Percentiles rank a stretch among this genome's conserved stretches.
These are phyloP conservation scores for Athalia cordata DNA, from an alignment of 2,888 invertebrate genomes.

Conservation along the genomic window DNA sequence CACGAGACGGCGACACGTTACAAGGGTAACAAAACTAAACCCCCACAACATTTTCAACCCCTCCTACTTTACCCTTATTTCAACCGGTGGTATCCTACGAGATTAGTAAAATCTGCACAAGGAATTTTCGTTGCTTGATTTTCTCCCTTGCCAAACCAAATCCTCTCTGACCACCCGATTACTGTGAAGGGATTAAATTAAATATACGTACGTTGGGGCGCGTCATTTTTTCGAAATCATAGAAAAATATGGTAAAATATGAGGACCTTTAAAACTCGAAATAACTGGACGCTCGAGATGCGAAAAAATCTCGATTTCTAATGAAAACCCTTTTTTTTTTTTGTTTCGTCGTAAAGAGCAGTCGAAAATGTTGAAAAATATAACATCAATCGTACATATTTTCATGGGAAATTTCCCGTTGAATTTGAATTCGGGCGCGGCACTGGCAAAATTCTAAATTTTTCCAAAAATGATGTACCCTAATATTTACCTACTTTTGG, in stretches of 20 bases:
- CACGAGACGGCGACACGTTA: conserved; percentile 57
- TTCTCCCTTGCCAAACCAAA: not conserved
- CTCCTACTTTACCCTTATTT: conserved; percentile 22
- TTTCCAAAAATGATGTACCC: too few species aligned
- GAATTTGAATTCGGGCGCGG: not conserved
- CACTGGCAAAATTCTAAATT: not conserved
- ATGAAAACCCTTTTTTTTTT: too few species aligned
- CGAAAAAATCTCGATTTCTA: too few species aligned
- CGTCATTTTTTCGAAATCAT: too few species aligned
- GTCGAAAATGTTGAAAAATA: not conserved
- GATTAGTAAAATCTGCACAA: not conserved
- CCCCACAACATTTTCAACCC: not conserved
- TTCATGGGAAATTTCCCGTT: not conserved
- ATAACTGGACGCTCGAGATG: too few species aligned
- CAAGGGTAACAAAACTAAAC: conserved; percentile 34
- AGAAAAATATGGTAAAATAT: too few species aligned
- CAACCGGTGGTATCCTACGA: not conserved
- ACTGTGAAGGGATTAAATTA: not conserved
- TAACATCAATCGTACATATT: not conserved
- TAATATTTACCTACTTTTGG: too few species aligned
- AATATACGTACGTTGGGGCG: not conserved
- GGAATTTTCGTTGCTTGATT: not conserved
- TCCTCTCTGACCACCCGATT: not conserved
- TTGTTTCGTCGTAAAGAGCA: not conserved
- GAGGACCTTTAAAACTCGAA: too few species aligned